Conservation (phyloP, 2,113 vertebrate genomes). For the Lophura nycthemera region DNA sequence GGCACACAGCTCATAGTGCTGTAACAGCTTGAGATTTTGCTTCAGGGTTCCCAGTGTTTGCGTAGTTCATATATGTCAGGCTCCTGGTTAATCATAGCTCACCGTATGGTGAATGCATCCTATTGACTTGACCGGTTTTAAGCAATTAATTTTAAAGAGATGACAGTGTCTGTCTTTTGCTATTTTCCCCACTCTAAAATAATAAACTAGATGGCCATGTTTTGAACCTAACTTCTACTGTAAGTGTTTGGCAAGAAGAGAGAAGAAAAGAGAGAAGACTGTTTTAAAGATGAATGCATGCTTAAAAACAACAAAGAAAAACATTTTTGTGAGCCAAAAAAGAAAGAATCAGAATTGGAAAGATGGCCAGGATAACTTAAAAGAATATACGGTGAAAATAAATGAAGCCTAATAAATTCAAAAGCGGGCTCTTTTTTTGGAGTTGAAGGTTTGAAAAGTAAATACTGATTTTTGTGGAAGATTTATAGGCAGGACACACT, state of each 20-base stretch:
- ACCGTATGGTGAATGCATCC: not conserved
- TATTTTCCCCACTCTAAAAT: not conserved
- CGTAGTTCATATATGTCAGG: conserved; percentile 33
- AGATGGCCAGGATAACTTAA: not conserved
- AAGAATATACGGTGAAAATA: conserved; percentile 29
- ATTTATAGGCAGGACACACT: conserved; percentile 48
- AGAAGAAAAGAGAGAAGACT: not conserved
- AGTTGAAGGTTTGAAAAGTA: conserved; percentile 48
- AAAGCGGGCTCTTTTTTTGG: conserved; percentile 2
- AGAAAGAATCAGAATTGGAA: not conserved
- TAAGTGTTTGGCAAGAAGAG: not conserved
- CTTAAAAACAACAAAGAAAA: not conserved
- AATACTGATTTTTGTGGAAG: conserved; percentile 48
- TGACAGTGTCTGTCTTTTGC: not conserved
- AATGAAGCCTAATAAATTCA: conserved; percentile 14
- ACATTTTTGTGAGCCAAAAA: not conserved
- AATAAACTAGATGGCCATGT: not conserved
- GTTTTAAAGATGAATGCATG: not conserved
- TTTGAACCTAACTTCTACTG: not conserved
- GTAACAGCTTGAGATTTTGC: not conserved
- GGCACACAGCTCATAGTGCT: not conserved
- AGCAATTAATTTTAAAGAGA: conserved; percentile 24
- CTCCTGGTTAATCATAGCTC: conserved; percentile 36
- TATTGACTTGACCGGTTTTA: not conserved
- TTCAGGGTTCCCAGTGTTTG: conserved; percentile 20